Evolutionary conservation across 2,888 invertebrate genomes (phyloP).

Genomic region (Nycteola revayana): DNA sequence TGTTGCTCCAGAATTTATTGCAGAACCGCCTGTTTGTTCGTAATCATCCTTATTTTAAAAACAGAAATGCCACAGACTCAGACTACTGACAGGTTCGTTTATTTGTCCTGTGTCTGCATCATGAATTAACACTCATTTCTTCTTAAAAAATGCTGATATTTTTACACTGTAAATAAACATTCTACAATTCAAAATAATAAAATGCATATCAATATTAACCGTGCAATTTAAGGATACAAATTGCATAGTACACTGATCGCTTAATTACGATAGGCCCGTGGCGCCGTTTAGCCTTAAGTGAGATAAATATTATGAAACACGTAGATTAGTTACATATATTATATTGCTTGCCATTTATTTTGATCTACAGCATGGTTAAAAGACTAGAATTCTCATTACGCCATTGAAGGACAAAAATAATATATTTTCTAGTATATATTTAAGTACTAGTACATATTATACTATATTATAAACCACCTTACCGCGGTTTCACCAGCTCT

Average conservation of each 20-base stretch:
- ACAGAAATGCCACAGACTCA: constrained; percentile 10
- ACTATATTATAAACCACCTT: no score
- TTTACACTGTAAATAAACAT: no score
- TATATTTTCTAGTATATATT: no score
- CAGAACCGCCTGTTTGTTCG: constrained; percentile 9
- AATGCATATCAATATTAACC: constrained; percentile 15
- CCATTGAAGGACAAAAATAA: no score
- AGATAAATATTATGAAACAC: constrained; percentile 19
- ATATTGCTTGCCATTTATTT: constrained; percentile 11
- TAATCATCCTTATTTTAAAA: constrained; percentile 20
- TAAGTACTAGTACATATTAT: no score
- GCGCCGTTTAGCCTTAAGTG: constrained; percentile 18
- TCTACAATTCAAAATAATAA: neutral
- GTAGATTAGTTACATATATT: constrained; percentile 6
- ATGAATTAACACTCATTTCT: constrained; percentile 3
- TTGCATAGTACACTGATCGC: constrained; percentile 17
- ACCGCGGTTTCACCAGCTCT: no score
- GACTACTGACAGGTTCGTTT: no score
- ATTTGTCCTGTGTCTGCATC: constrained; percentile 19
- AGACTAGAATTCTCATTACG: neutral
- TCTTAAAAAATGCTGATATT: no score
- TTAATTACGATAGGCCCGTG: constrained; percentile 20
- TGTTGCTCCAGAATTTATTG: constrained; percentile 20
- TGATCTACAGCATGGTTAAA: neutral
- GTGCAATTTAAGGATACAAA: constrained; percentile 20